Base-by-base conservation (phyloP, 2,888 invertebrate genomes). In the Drosophila acutilabella region DNA sequence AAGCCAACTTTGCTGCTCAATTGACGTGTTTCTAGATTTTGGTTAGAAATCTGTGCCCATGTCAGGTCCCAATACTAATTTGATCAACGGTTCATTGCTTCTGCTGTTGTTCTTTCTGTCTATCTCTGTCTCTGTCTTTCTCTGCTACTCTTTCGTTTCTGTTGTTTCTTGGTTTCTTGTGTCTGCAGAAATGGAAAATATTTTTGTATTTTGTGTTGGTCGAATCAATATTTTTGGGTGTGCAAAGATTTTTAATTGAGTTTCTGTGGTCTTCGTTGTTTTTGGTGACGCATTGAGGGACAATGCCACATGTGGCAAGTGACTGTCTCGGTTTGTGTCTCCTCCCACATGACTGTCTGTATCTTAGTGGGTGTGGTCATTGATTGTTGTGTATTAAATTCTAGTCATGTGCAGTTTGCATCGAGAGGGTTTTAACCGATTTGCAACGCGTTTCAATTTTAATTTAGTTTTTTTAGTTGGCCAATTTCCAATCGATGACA, bases 231-330 rank as follows among this genome's bases (percentile, higher is more conserved):
- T 67, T 74, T 69, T 72, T 64, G 79, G 79, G 81, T 87, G 85
- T 83, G 83, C 73, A 78, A 69, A 68, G 83, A 69, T 75, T 88
- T 80, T 88, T 87, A 88, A 83, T 88, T 88, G 89, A 87, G 71
- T 81, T 83, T 68, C 64, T 53, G 42, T 59, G 51, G 20, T 47
- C 40, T 61, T 40, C 8, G 38, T 23, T 36, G 13, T 14, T n/a
- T n/a, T 23, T 23, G 66, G 16, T 78, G 74, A 74, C 74, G 67
- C 78, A 74, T 65, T 14, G 23, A 2, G 6, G n/a, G 42, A 26
- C 41, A 54, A 23, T 73, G 73, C 78, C 62, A 67, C 74, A 73
- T 61, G 67, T 53, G 56, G 60, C 14, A 53, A 26, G 51, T 38
- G 14, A 23, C 2, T 33, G 20, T 30, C 26, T 47, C n/a, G 4